These are phyloP conservation scores for Phacellophora camtschatica DNA, from an alignment of 30 jellyfish, hydroid and myxozoan species.

Conservation along the genomic window DNA sequence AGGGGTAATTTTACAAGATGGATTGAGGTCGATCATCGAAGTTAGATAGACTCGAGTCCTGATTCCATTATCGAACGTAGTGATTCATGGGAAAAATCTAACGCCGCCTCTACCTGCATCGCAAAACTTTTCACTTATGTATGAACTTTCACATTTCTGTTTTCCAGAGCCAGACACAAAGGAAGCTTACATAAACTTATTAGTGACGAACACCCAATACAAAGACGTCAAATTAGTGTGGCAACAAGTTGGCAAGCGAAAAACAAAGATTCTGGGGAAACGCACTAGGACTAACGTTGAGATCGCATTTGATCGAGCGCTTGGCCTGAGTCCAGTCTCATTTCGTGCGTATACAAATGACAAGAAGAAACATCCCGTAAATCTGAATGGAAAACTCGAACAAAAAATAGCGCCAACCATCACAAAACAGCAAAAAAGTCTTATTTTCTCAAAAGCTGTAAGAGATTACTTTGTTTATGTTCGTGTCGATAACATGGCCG, in stretches of 20 bases:
- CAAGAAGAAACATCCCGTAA: slow-evolving; percentile 40
- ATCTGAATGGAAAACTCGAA: slow-evolving; percentile 28
- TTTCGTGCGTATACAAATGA: slow-evolving; percentile 13
- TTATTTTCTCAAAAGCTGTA: slow-evolving; percentile 19
- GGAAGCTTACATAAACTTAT: slow-evolving; percentile 16
- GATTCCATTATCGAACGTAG: too few species aligned
- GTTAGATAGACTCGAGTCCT: too few species aligned
- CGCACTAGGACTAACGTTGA: neutral
- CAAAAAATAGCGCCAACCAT: slow-evolving; percentile 11
- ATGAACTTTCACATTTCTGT: too few species aligned
- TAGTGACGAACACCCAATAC: neutral
- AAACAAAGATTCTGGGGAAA: neutral
- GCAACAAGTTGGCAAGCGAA: slow-evolving; percentile 52
- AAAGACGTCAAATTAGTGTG: slow-evolving; percentile 17
- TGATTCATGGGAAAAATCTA: too few species aligned
- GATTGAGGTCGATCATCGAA: too few species aligned
- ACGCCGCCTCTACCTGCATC: too few species aligned
- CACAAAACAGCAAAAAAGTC: neutral
- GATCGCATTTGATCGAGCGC: slow-evolving; percentile 14
- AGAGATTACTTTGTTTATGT: slow-evolving; percentile 1
- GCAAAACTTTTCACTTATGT: too few species aligned
- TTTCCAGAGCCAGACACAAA: slow-evolving; percentile 47
- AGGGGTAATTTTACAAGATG: too few species aligned
- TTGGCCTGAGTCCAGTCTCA: slow-evolving; percentile 44
- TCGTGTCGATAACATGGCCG: slow-evolving; percentile 10